Evolutionary conservation across 2,888 invertebrate species (phyloP).

Genomic region (Mongoloraphidia duomilia): DNA sequence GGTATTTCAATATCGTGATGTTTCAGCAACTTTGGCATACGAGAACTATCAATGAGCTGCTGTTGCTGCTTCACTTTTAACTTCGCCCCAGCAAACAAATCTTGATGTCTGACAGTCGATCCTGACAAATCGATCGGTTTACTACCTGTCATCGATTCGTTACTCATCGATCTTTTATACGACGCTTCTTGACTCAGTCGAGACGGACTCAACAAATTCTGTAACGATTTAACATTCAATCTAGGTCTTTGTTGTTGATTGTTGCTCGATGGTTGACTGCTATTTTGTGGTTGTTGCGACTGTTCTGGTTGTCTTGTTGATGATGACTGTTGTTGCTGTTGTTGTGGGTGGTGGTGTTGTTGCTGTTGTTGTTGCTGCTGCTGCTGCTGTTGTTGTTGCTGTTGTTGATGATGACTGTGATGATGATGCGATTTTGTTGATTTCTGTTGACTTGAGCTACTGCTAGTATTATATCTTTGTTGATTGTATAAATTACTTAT

Average conservation of each 20-base stretch:
- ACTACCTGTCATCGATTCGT: neutral
- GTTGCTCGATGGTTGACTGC: neutral
- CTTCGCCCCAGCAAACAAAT: conserved; percentile 12
- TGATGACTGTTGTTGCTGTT: conserved; percentile 27
- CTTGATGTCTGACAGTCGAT: conserved; percentile 13
- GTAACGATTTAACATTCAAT: conserved; percentile 34
- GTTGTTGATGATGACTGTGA: conserved; percentile 43
- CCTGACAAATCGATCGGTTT: conserved; percentile 31
- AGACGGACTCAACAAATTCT: conserved; percentile 43
- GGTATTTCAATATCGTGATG: conserved; percentile 38
- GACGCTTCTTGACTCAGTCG: conserved; percentile 9
- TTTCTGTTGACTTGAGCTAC: conserved; percentile 9
- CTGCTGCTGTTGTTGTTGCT: conserved; percentile 21
- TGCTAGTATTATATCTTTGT: neutral
- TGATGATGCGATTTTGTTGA: conserved; percentile 27
- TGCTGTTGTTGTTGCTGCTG: conserved; percentile 23
- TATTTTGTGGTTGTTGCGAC: conserved; percentile 13
- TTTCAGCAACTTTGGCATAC: conserved; percentile 24
- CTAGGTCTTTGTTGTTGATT: conserved; percentile 16
- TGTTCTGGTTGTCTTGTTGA: conserved; percentile 10
- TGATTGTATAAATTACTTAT: conserved; percentile 1
- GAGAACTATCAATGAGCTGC: conserved; percentile 30
- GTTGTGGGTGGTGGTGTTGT: conserved; percentile 42
- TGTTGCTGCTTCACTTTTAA: conserved; percentile 32
- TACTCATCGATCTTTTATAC: conserved; percentile 2